Evolutionary conservation across 2,113 vertebrate genomes (phyloP).

Genomic region (Pangasianodon hypophthalmus): DNA sequence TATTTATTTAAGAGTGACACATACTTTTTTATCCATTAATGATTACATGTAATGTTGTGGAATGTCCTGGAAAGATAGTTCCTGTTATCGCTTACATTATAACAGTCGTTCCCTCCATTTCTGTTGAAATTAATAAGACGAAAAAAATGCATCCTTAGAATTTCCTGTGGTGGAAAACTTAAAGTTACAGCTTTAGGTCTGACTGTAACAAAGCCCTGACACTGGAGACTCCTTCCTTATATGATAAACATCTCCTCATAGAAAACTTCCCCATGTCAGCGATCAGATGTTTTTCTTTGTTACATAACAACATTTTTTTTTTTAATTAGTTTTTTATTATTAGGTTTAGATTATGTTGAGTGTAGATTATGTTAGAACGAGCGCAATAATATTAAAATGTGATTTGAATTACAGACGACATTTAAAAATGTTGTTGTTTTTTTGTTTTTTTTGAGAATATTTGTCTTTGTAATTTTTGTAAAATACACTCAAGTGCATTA

Average conservation of each 20-base stretch:
- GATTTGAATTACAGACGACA: neutral
- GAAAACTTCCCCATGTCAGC: neutral
- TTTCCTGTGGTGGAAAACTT: neutral
- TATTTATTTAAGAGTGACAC: neutral
- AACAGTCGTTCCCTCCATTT: neutral
- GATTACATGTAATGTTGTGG: neutral
- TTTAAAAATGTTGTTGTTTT: too few relatives aligned
- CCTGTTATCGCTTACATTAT: neutral
- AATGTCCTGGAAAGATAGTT: neutral
- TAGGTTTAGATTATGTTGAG: neutral
- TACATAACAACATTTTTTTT: neutral
- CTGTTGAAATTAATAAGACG: neutral
- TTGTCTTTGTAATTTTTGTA: too few relatives aligned
- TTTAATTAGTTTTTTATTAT: neutral
- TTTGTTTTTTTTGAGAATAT: too few relatives aligned
- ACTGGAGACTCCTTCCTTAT: neutral
- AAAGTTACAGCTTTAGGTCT: neutral
- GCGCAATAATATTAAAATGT: neutral
- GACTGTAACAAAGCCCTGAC: neutral
- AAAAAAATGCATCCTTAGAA: neutral
- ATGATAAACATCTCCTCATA: neutral
- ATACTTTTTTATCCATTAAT: neutral
- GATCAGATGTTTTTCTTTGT: neutral
- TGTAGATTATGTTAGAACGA: too few relatives aligned
- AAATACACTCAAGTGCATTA: too few relatives aligned